Evolutionary conservation across 2,797 vertebrate genomes (phyloP).

Genomic region (Helostoma temminkii): DNA sequence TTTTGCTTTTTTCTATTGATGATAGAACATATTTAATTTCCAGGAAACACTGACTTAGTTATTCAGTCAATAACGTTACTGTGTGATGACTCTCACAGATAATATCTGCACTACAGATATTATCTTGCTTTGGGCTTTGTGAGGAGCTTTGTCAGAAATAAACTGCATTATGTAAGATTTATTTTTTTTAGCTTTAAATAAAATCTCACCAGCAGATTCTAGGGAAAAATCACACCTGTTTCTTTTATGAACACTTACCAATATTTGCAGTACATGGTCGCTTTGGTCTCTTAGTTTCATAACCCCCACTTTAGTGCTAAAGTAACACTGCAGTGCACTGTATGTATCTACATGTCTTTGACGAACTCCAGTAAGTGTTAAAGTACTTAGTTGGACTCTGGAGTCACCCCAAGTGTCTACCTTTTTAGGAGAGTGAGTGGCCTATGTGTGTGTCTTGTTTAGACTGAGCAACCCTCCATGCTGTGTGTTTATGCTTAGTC

Average conservation of each 20-base stretch:
- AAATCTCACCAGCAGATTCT: background rate
- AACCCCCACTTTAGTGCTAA: slow-evolving; percentile 19
- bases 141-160: slow-evolving; percentile 13
- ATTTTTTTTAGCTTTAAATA: background rate
- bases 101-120: slow-evolving; percentile 18
- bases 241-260: slow-evolving; percentile 15
- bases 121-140: slow-evolving; percentile 15
- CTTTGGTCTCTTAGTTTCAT: slow-evolving; percentile 51
- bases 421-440: slow-evolving; percentile 75
- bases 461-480: slow-evolving; percentile 60
- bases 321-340: background rate
- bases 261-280: slow-evolving; percentile 27
- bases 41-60: slow-evolving; percentile 21
- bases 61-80: slow-evolving; percentile 22
- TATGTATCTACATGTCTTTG: slow-evolving; percentile 38
- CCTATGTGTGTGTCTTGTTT: slow-evolving; percentile 66
- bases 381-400: slow-evolving; percentile 57
- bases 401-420: slow-evolving; percentile 60
- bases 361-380: slow-evolving; percentile 55
- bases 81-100: slow-evolving; percentile 21
- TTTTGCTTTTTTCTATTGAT: slow-evolving; percentile 17
- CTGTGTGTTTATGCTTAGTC: slow-evolving; percentile 72
- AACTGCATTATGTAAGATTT: slow-evolving; percentile 23
- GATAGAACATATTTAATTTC: slow-evolving; percentile 33
- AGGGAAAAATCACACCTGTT: background rate